Base-by-base conservation (phyloP, 92 coral and sea anemone genomes). In the Umimayanthus kanabou region DNA sequence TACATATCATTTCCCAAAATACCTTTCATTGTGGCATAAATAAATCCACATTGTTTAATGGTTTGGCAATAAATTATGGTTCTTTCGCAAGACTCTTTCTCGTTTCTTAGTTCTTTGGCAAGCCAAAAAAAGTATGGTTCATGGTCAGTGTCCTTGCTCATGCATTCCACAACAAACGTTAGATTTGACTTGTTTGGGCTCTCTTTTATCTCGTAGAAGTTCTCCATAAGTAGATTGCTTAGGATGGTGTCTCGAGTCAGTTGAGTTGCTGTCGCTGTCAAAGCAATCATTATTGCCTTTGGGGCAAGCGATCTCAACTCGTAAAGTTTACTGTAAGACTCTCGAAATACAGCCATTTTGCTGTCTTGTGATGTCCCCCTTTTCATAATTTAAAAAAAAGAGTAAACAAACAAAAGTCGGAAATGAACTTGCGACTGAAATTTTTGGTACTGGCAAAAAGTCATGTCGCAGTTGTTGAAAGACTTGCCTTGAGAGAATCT, bases 11-110 rank as follows among this genome's bases (percentile, higher is more conserved):
- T 75, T 18, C 94, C 92, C 53, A 91, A 69, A 22, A 92, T 53
- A 22, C 88, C 94, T 39, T 50, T 89, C 7, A 92, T 61, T 14
- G 86, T 76, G 20, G 92, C 94, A 89, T 92, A 92, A 29, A 89
- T 82, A 20, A 85, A 77, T 20, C 92, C 82, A 89, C 92, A 89
- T 85, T 92, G 92, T n/a, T 81, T 80, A 39, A 89, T 92, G 13
- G 94, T 92, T 80, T 92, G 94, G 83, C 94, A 92, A 65, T 92
- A 92, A 40, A 92, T 78, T 6, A 92, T 90, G 39, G 91, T 87
- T 79, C 94, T 90, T 28, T 55, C 82, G 37, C 82, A 65, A 18
- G 69, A 66, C 69, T 81, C 74, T 82, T 87, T 16, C 58, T 89
- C 50, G 42, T 14, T 58, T 72, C 65, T 86, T 14, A 92, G 50